phyloP scores from a whole-genome alignment of 2,888 invertebrate species.

The Mantis religiosa region DNA sequence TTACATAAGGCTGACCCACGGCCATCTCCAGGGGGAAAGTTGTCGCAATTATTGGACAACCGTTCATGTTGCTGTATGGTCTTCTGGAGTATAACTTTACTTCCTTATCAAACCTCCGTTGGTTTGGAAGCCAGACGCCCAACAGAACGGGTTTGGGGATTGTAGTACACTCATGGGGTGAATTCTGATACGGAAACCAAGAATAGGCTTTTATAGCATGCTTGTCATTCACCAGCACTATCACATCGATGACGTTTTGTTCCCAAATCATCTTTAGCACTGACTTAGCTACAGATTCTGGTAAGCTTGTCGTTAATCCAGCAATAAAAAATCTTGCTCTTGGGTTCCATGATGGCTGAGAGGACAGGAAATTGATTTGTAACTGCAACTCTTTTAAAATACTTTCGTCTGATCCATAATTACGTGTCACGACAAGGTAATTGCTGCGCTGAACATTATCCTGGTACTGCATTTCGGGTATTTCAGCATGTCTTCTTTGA shows the following conservation, averaged over 20 bases:
- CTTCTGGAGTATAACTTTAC: background rate
- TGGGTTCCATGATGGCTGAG: background rate
- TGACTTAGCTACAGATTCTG: background rate
- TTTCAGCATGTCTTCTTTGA: background rate
- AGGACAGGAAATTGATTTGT: background rate
- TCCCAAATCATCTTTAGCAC: background rate
- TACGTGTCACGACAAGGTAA: background rate
- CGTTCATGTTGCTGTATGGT: background rate
- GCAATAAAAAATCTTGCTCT: background rate
- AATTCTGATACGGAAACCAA: slow-evolving; percentile 7
- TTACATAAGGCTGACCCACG: background rate
- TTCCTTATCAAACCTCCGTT: background rate
- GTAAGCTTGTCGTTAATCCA: background rate
- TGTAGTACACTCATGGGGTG: background rate
- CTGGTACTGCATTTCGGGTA: background rate
- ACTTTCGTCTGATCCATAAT: background rate
- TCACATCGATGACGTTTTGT: background rate
- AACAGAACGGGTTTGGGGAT: background rate
- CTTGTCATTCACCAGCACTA: background rate
- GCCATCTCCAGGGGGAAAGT: background rate
- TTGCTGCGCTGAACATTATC: background rate
- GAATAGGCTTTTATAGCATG: background rate
- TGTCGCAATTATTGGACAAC: background rate
- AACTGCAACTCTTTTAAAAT: background rate
- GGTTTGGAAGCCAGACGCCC: background rate